phyloP scores from a whole-genome alignment of 2,113 vertebrate species.

The Lamprotornis superbus region DNA sequence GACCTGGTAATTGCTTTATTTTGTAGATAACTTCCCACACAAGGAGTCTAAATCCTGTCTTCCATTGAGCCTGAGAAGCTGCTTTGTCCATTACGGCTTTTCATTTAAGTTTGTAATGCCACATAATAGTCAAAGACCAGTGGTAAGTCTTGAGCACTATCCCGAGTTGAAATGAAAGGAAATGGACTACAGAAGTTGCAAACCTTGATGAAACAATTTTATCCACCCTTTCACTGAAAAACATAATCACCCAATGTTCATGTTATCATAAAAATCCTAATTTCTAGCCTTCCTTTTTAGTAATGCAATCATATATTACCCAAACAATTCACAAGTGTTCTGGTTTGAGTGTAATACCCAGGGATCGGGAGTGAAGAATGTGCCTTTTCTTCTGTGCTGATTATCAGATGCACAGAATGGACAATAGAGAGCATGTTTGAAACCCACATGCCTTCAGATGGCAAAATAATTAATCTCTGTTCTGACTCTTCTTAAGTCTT shows the following conservation, averaged over 20 bases:
- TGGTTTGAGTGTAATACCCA: neutral
- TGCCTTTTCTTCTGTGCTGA: neutral
- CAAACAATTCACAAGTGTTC: neutral
- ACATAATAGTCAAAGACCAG: neutral
- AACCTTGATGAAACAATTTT: neutral
- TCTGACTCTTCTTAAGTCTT: neutral
- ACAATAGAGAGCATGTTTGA: neutral
- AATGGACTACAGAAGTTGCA: neutral
- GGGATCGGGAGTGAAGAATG: neutral
- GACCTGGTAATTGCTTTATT: neutral
- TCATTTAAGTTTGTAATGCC: neutral
- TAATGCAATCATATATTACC: neutral
- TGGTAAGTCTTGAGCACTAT: neutral
- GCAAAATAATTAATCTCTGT: neutral
- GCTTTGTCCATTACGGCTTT: neutral
- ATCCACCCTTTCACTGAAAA: neutral
- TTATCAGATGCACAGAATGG: neutral
- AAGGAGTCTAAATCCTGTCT: neutral
- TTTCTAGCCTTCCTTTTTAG: neutral
- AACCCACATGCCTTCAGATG: neutral
- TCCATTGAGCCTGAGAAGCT: neutral
- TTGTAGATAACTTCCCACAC: neutral
- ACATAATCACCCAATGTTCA: neutral
- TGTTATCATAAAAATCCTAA: neutral
- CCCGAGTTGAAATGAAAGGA: neutral